These are phyloP conservation scores for Taphrorychus bicolor DNA, from an alignment of 2,888 invertebrate genomes.

Conservation along the genomic window DNA sequence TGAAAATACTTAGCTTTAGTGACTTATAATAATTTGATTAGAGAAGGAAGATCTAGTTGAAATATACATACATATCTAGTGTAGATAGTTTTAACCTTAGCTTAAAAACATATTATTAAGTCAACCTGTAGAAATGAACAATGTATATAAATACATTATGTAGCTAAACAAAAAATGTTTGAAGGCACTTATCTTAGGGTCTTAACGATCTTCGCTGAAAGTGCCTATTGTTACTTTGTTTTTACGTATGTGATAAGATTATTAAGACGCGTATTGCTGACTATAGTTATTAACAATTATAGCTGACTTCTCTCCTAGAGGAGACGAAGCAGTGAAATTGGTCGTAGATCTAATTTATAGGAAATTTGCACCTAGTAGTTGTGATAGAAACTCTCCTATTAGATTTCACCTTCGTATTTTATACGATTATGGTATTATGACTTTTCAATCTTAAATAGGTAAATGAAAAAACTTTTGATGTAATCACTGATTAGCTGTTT, in stretches of 20 bases:
- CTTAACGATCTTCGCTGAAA: slow-evolving; percentile 52
- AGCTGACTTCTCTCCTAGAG: neutral
- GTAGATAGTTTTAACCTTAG: slow-evolving; percentile 49
- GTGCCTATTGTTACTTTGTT: slow-evolving; percentile 58
- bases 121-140: slow-evolving; percentile 42
- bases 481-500: too few relatives aligned
- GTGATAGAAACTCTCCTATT: neutral
- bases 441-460: too few relatives aligned
- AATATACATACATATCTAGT: slow-evolving; percentile 57
- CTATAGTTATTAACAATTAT: neutral
- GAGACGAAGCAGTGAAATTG: too few relatives aligned
- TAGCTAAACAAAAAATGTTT: slow-evolving; percentile 53
- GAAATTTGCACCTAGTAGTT: neutral
- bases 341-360: neutral
- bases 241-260: slow-evolving; percentile 56
- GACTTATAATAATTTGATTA: neutral
- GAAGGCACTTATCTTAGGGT: slow-evolving; percentile 53
- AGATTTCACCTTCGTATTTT: slow-evolving; percentile 2
- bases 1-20: slow-evolving; percentile 45
- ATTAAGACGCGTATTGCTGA: slow-evolving; percentile 46
- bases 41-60: slow-evolving; percentile 46
- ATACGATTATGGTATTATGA: too few relatives aligned
- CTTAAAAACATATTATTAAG: slow-evolving; percentile 39
- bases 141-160: slow-evolving; percentile 48
- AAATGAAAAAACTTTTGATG: too few relatives aligned